Evolutionary conservation across 2,888 invertebrate genomes (phyloP).

Genomic region (Hemistola chrysoprasaria): DNA sequence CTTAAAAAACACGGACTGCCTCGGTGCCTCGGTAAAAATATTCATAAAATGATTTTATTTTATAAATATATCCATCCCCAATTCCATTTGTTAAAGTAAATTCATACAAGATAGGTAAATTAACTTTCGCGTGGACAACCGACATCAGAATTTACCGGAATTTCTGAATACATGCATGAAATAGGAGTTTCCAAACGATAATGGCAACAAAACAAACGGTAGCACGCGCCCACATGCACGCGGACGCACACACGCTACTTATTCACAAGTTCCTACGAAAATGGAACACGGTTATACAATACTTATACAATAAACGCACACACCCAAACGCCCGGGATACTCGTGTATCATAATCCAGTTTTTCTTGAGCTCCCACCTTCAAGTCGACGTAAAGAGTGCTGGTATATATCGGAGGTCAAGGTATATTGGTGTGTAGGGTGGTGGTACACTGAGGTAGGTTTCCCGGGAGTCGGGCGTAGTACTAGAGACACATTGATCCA

Average conservation of each 20-base stretch:
- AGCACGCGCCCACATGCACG: slow-evolving; percentile 56
- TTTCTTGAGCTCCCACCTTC: slow-evolving; percentile 45
- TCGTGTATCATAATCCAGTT: slow-evolving; percentile 47
- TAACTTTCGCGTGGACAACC: too few species aligned
- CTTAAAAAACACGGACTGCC: too few species aligned
- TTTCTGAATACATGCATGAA: slow-evolving; percentile 37
- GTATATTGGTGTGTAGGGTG: slow-evolving; percentile 38
- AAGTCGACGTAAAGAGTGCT: slow-evolving; percentile 25
- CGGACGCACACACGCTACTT: slow-evolving; percentile 67
- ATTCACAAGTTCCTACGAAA: slow-evolving; percentile 74
- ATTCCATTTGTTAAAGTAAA: too few species aligned
- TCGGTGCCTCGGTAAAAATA: too few species aligned
- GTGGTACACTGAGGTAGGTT: slow-evolving; percentile 61
- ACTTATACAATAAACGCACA: slow-evolving; percentile 55
- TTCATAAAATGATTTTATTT: too few species aligned
- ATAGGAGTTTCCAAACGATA: slow-evolving; percentile 55
- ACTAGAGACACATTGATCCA: slow-evolving; percentile 83
- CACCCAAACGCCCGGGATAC: slow-evolving; percentile 55
- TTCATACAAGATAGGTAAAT: too few species aligned
- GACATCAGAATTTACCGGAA: too few species aligned
- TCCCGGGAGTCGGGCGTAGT: slow-evolving; percentile 77
- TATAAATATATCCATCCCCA: too few species aligned
- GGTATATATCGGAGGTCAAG: slow-evolving; percentile 43
- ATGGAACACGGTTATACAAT: slow-evolving; percentile 61
- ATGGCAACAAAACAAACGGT: slow-evolving; percentile 76